A percentile compares a stretch with the other conserved stretches of the same genome.
Evolutionary conservation across 2,888 invertebrate genomes (phyloP).

Genomic region (Amblyteles armatorius): DNA sequence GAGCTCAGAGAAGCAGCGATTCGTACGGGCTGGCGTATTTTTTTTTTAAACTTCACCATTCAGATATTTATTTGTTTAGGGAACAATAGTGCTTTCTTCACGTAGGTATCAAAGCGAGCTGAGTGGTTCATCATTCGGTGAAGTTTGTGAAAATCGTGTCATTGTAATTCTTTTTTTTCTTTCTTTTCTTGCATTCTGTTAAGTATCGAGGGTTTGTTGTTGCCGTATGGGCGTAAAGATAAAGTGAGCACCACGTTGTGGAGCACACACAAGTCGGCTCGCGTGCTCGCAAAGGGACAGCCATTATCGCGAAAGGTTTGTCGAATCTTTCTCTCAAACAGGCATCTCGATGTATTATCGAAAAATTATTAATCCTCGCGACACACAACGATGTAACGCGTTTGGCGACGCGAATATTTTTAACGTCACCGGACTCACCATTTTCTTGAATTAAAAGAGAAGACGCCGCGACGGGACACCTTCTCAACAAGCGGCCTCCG

Average conservation of each 20-base stretch:
- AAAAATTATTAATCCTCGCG: slow-evolving; percentile 10
- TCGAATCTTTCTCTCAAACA: slow-evolving; percentile 60
- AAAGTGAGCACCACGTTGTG: slow-evolving; percentile 36
- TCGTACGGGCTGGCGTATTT: neutral
- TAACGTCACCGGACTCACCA: slow-evolving; percentile 67
- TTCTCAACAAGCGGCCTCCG: slow-evolving; percentile 66
- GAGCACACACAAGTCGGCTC: slow-evolving; percentile 47
- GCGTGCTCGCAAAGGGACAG: slow-evolving; percentile 45
- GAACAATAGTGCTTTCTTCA: slow-evolving; percentile 82
- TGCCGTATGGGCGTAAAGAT: slow-evolving; percentile 2
- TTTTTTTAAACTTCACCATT: slow-evolving; percentile 64
- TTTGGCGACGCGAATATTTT: slow-evolving; percentile 57
- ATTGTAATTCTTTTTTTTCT: neutral
- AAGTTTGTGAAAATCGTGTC: slow-evolving; percentile 42
- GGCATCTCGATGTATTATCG: slow-evolving; percentile 52
- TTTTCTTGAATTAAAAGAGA: slow-evolving; percentile 66
- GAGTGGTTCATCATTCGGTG: slow-evolving; percentile 81
- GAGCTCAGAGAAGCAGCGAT: neutral
- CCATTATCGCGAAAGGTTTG: slow-evolving; percentile 39
- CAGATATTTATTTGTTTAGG: slow-evolving; percentile 75
- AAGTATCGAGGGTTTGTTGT: neutral
- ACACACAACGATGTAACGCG: slow-evolving; percentile 11
- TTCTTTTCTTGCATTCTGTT: neutral
- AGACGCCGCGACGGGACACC: slow-evolving; percentile 67
- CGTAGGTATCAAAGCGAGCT: slow-evolving; percentile 83